Evolutionary conservation across 2,797 vertebrate species (phyloP).

Genomic region (Falco peregrinus): DNA sequence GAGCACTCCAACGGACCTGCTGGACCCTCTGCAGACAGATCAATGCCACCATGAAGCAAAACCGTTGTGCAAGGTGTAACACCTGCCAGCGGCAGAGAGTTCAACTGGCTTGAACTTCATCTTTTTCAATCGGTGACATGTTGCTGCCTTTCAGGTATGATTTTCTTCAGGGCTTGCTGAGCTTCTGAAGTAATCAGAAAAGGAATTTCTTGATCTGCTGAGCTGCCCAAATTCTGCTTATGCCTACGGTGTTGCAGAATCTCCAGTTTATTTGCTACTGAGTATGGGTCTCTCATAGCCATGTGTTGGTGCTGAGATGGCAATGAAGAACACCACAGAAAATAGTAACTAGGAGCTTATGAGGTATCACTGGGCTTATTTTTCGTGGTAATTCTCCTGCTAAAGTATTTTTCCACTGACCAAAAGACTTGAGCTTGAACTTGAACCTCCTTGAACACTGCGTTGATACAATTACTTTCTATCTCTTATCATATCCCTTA

Average conservation of each 20-base stretch:
- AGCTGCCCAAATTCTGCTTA: neutral
- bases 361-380: neutral
- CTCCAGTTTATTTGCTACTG: neutral
- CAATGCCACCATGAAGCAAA: neutral
- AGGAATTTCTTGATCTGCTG: neutral
- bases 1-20: neutral
- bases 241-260: neutral
- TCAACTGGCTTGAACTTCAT: neutral
- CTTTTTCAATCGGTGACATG: neutral
- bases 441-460: neutral
- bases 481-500: neutral
- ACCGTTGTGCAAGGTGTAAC: neutral
- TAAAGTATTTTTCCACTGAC: neutral
- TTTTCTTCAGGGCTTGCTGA: neutral
- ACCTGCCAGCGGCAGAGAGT: neutral
- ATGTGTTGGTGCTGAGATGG: neutral
- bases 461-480: neutral
- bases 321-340: neutral
- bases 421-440: neutral
- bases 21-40: neutral
- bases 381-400: neutral
- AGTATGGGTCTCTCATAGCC: neutral
- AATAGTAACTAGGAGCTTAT: neutral
- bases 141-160: neutral
- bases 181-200: neutral